Conservation (phyloP, 2,113 vertebrate species). For the Gnathonemus longibarbis region DNA sequence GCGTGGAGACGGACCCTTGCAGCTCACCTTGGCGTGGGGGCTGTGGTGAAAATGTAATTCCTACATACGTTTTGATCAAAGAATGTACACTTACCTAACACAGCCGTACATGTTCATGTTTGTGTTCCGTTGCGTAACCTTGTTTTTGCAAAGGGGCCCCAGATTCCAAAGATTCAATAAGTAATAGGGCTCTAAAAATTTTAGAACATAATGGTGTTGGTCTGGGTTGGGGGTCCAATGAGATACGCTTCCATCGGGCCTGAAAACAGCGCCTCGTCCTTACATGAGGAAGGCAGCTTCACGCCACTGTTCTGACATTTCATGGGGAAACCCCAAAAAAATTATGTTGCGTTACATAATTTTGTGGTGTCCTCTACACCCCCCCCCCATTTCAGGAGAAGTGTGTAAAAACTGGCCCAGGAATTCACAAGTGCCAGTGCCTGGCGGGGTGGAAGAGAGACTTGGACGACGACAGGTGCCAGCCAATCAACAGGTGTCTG, state of each 20-base stretch:
- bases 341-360: not conserved
- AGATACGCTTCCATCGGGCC: not conserved
- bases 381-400: slow-evolving; percentile 61
- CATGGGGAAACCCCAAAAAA: not conserved
- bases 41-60: slow-evolving; percentile 73
- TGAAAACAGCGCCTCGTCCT: not conserved
- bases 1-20: slow-evolving; percentile 71
- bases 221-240: not conserved
- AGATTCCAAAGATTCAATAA: not conserved
- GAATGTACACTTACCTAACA: not conserved
- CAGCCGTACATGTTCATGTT: not conserved
- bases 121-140: not conserved
- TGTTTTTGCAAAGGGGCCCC: not conserved
- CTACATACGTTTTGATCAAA: not conserved
- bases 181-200: not conserved
- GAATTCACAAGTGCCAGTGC: slow-evolving; percentile 65
- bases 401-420: slow-evolving; percentile 62
- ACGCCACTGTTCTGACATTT: not conserved
- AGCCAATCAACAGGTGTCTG: slow-evolving; percentile 75
- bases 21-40: slow-evolving; percentile 46
- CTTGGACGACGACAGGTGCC: slow-evolving; percentile 70
- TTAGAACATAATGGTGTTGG: not conserved
- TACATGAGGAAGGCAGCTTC: not conserved
- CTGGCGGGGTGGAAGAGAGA: slow-evolving; percentile 71
- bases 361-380: not conserved